Conservation (phyloP, 2,113 vertebrate genomes). For the Pristiophorus japonicus region DNA sequence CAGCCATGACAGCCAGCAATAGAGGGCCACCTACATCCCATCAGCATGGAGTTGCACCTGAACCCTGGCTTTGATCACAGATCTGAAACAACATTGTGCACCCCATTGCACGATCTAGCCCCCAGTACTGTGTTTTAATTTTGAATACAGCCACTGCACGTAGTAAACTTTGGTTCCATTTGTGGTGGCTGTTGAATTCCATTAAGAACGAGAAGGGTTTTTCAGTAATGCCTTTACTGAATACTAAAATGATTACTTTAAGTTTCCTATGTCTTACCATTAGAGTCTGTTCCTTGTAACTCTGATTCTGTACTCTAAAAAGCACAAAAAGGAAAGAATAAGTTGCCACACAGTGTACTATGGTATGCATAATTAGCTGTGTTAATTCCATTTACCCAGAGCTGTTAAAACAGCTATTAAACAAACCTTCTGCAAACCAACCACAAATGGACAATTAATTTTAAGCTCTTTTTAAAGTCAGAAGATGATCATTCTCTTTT, state of each 20-base stretch:
- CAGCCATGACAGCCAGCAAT: not conserved
- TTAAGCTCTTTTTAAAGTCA: not conserved
- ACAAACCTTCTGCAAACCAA: not conserved
- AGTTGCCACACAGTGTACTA: not conserved
- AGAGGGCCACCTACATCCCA: not conserved
- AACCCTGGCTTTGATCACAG: not conserved
- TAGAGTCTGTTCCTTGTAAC: not conserved
- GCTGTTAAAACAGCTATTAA: not conserved
- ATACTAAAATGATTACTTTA: too few species aligned
- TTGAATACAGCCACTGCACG: not conserved
- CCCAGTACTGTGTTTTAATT: not conserved
- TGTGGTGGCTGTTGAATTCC: not conserved
- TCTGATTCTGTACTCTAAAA: not conserved
- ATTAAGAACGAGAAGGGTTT: not conserved
- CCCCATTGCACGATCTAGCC: not conserved
- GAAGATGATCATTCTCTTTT: not conserved
- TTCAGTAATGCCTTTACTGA: not conserved
- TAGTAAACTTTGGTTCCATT: not conserved
- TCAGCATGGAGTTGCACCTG: not conserved
- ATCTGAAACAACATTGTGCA: not conserved
- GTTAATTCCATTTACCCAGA: not conserved
- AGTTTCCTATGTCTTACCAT: constrained; percentile 31
- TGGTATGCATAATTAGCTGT: not conserved
- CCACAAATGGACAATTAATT: not conserved
- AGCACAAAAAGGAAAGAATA: not conserved